phyloP scores from a whole-genome alignment of 2,113 vertebrate species.

The Tonatia bakeri region DNA sequence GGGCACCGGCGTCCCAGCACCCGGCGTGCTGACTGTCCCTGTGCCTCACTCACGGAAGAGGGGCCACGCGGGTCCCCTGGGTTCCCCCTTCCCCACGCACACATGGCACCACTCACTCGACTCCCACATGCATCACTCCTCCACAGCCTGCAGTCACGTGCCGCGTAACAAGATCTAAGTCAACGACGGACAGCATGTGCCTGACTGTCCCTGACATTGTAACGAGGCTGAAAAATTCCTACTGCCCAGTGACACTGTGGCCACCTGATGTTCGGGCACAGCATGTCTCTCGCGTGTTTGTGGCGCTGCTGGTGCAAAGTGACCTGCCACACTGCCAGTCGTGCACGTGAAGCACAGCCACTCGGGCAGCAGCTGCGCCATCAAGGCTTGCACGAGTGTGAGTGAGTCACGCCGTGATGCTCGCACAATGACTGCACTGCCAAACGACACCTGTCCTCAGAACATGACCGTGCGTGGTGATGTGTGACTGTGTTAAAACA shows the following conservation, averaged over 20 bases:
- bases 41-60: fast-evolving
- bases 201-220: not conserved
- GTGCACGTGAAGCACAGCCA: too few relatives aligned
- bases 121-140: fast-evolving
- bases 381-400: fast-evolving
- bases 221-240: not conserved
- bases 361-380: fast-evolving
- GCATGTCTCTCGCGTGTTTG: not conserved
- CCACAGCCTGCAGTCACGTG: fast-evolving
- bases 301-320: not conserved
- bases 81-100: not conserved
- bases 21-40: not conserved
- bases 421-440: not conserved
- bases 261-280: not conserved
- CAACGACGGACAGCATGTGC: not conserved
- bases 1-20: fast-evolving
- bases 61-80: fast-evolving
- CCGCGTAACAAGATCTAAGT: not conserved
- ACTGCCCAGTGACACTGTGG: not conserved
- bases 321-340: not conserved
- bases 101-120: fast-evolving
- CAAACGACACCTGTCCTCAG: not conserved
- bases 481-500: fast-evolving
- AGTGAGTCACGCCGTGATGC: fast-evolving
- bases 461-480: not conserved